Percentiles rank a stretch among this genome's conserved stretches.
Evolutionary conservation across 1,140 invertebrate genomes (phyloP).

Genomic region (Bombus impatiens): DNA sequence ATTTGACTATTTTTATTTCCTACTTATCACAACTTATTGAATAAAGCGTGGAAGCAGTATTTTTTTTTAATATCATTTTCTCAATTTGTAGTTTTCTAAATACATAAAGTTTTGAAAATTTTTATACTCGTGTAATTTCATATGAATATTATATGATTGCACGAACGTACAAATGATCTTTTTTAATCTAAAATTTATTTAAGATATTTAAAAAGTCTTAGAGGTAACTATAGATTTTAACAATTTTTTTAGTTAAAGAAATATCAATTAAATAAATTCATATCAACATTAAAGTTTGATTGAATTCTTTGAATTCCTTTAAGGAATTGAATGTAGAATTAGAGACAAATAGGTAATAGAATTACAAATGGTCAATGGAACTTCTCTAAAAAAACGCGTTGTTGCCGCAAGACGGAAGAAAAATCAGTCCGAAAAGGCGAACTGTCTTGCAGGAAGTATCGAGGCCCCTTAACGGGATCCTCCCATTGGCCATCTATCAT

Average conservation of each 20-base stretch:
- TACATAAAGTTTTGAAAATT: no score
- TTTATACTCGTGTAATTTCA: no score
- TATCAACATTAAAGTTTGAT: not conserved
- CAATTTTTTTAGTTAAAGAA: not conserved
- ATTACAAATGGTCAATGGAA: constrained; percentile 10
- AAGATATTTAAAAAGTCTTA: not conserved
- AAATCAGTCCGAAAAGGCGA: constrained; percentile 68
- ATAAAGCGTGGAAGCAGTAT: no score
- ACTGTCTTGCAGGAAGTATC: constrained; percentile 65
- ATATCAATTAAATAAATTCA: not conserved
- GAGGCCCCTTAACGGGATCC: constrained; percentile 72
- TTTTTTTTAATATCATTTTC: no score
- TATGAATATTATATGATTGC: no score
- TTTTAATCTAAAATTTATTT: not conserved
- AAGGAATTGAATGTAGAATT: not conserved
- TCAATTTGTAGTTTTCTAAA: no score
- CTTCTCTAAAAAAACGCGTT: constrained; percentile 25
- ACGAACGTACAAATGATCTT: not conserved
- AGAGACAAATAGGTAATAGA: not conserved
- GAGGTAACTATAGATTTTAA: not conserved
- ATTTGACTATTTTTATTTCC: no score
- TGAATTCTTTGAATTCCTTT: not conserved
- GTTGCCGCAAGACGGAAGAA: constrained; percentile 57
- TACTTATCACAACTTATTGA: no score
- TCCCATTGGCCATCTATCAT: constrained; percentile 68